Percentiles rank a stretch among this genome's conserved stretches.
Conservation (phyloP, 2,888 invertebrate genomes). For the Shargacucullia verbasci region DNA sequence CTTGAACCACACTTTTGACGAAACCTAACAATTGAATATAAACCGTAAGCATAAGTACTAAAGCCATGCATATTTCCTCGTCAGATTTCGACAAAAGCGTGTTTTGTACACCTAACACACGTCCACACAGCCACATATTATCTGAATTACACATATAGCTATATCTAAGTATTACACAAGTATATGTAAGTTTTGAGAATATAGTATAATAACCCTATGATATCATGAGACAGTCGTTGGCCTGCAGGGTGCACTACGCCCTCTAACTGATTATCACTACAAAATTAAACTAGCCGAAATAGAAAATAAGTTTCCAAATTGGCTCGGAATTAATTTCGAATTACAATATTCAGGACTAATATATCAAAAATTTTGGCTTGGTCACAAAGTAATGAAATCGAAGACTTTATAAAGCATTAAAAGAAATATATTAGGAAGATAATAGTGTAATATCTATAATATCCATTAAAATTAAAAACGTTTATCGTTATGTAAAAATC, state of each 20-base stretch:
- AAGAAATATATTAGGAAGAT: slow-evolving; percentile 55
- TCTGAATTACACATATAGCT: slow-evolving; percentile 58
- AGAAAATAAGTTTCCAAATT: slow-evolving; percentile 66
- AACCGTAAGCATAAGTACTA: slow-evolving; percentile 23
- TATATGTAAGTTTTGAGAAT: slow-evolving; percentile 64
- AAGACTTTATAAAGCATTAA: slow-evolving; percentile 40
- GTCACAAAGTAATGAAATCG: slow-evolving; percentile 37
- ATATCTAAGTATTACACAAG: slow-evolving; percentile 62
- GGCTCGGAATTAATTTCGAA: slow-evolving; percentile 76
- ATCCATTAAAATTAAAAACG: slow-evolving; percentile 60
- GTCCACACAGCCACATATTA: slow-evolving; percentile 53
- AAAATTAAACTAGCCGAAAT: slow-evolving; percentile 62
- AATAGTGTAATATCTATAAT: slow-evolving; percentile 51
- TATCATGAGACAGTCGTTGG: slow-evolving; percentile 70
- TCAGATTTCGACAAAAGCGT: slow-evolving; percentile 12
- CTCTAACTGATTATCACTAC: slow-evolving; percentile 47
- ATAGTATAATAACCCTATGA: slow-evolving; percentile 65
- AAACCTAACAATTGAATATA: slow-evolving; percentile 25
- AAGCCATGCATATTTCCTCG: slow-evolving; percentile 27
- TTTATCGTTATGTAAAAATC: slow-evolving; percentile 55
- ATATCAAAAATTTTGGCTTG: slow-evolving; percentile 49
- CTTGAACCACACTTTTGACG: slow-evolving; percentile 11
- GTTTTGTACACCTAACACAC: slow-evolving; percentile 23
- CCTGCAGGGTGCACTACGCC: slow-evolving; percentile 51
- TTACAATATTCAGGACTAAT: slow-evolving; percentile 43